phyloP scores from a whole-genome alignment of 2,113 vertebrate species.

The Boulengeromyrus knoepffleri region DNA sequence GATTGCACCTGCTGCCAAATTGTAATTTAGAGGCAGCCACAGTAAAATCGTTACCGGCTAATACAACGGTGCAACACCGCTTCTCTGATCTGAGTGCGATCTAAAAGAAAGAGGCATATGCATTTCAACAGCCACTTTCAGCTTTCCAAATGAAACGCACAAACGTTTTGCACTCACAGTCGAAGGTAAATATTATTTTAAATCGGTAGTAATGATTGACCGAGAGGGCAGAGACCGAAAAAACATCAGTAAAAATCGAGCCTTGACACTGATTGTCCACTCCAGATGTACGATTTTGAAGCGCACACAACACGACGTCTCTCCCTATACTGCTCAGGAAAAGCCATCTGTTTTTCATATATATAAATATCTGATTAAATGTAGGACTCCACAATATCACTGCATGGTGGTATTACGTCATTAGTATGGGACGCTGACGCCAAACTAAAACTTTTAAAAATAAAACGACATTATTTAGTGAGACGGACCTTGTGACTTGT shows the following conservation, averaged over 20 bases:
- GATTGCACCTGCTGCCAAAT: constrained; percentile 36
- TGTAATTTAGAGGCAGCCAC: constrained; percentile 29
- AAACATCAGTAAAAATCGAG: background rate
- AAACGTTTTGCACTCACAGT: background rate
- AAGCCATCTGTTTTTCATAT: background rate
- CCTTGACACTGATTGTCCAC: background rate
- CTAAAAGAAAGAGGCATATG: background rate
- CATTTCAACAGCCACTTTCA: background rate
- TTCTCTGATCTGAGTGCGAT: constrained; percentile 15
- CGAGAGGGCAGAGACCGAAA: background rate
- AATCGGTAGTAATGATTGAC: background rate
- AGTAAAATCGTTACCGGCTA: constrained; percentile 30
- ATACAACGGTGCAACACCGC: constrained; percentile 16
- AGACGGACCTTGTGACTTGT: background rate
- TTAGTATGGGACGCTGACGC: background rate
- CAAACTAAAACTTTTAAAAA: background rate
- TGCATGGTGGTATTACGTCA: background rate
- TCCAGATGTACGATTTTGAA: background rate
- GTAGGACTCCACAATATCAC: background rate
- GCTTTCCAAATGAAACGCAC: background rate
- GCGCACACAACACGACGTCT: background rate
- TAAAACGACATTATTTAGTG: background rate
- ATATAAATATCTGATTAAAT: background rate
- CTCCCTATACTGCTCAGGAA: background rate
- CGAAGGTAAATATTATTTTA: constrained; percentile 9